Evolutionary conservation across 2,113 vertebrate genomes (phyloP).

Genomic region (Onychostruthus taczanowskii): DNA sequence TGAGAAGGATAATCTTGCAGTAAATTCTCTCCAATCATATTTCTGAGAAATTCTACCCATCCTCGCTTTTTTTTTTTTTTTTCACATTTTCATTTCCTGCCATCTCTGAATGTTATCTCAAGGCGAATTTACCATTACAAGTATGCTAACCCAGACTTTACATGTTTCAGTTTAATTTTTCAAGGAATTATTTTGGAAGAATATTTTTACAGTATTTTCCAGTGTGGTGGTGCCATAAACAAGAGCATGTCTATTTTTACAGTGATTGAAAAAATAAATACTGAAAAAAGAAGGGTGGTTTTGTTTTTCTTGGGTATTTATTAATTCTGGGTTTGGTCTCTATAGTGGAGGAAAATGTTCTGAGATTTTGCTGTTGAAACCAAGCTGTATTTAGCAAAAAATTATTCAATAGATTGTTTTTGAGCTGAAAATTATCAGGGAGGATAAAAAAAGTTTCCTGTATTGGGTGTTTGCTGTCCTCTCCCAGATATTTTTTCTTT

Average conservation of each 20-base stretch:
- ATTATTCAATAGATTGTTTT: accelerated
- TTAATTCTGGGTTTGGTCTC: accelerated
- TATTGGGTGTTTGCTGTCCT: not conserved
- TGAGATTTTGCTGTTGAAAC: not conserved
- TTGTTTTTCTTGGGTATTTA: accelerated
- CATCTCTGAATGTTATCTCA: not conserved
- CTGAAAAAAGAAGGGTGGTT: accelerated
- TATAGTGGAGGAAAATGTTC: accelerated
- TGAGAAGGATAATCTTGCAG: not conserved
- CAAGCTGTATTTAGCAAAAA: not conserved
- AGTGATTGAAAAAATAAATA: not conserved
- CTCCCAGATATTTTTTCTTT: not conserved
- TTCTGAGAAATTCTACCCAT: not conserved
- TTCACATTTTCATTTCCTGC: accelerated
- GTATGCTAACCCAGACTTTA: accelerated
- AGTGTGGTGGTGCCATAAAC: accelerated
- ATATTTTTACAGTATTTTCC: not conserved
- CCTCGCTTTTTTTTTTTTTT: not conserved
- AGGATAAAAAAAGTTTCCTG: accelerated
- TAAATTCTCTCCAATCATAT: not conserved
- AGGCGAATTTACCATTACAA: not conserved
- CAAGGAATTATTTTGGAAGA: accelerated
- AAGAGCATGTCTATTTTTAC: accelerated
- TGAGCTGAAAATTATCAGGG: accelerated
- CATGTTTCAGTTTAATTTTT: accelerated